These are phyloP conservation scores for Ibycter americanus DNA, from an alignment of 2,797 vertebrate genomes.

Conservation along the genomic window DNA sequence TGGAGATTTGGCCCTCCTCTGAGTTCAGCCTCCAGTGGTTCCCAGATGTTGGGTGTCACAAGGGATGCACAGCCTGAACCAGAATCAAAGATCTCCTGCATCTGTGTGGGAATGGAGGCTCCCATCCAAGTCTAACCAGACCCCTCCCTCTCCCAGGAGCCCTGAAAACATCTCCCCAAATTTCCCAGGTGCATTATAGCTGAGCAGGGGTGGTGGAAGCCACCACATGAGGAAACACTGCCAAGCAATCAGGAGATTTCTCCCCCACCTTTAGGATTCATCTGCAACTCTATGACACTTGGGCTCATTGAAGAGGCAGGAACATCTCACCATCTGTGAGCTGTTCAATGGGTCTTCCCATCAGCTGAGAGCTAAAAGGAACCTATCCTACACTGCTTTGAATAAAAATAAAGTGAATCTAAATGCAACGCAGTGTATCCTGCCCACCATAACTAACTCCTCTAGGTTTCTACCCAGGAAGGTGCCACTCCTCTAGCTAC, in stretches of 20 bases:
- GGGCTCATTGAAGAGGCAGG: not conserved
- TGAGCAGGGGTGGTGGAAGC: not conserved
- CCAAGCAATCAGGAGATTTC: not conserved
- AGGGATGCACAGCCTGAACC: not conserved
- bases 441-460: not conserved
- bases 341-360: not conserved
- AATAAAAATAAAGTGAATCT: not conserved
- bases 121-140: not conserved
- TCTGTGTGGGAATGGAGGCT: not conserved
- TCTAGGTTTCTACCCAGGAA: not conserved
- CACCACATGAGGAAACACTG: not conserved
- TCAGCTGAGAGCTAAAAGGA: not conserved
- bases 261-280: not conserved
- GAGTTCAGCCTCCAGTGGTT: not conserved
- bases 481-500: not conserved
- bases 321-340: not conserved
- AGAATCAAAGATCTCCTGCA: not conserved
- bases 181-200: not conserved
- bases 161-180: not conserved
- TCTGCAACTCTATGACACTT: constrained; percentile 1
- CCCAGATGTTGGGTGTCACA: not conserved
- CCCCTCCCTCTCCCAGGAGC: not conserved
- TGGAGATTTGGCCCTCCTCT: not conserved
- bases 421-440: not conserved
- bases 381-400: not conserved